phyloP scores from a whole-genome alignment of 2,888 invertebrate species.

The Agrotis ipsilon region DNA sequence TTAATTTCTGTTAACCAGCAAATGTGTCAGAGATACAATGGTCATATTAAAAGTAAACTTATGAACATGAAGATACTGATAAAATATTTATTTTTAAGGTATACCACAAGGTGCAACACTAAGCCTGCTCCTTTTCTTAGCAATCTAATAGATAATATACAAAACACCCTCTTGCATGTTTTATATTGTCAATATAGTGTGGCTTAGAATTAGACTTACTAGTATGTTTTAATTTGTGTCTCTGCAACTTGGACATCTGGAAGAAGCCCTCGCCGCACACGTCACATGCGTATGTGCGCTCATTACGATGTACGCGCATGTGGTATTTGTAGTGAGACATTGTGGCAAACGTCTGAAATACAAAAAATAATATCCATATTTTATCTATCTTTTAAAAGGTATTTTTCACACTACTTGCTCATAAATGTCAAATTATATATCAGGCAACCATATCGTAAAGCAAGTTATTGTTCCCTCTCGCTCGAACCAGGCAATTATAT shows the following conservation, averaged over 20 bases:
- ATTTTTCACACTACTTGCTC: no score
- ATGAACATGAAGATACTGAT: not conserved
- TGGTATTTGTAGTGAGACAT: constrained; percentile 94
- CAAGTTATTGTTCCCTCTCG: no score
- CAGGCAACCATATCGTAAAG: no score
- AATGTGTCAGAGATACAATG: not conserved
- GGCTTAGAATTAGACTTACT: constrained; percentile 79
- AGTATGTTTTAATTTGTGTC: constrained; percentile 93
- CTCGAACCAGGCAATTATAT: no score
- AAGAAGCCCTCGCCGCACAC: constrained; percentile 93
- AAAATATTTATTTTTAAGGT: not conserved
- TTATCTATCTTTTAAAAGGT: no score
- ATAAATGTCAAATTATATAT: no score
- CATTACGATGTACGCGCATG: constrained; percentile 92
- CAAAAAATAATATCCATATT: no score
- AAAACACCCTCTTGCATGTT: no score
- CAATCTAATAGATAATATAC: not conserved
- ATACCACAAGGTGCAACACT: constrained; percentile 5
- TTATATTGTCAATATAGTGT: no score
- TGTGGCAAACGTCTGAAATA: constrained; percentile 92
- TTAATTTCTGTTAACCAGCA: not conserved
- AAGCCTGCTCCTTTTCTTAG: not conserved
- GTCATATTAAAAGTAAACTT: constrained; percentile 4
- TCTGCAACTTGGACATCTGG: constrained; percentile 93
- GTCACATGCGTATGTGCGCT: constrained; percentile 91